phyloP scores from a whole-genome alignment of 2,797 vertebrate genomes.

The Lindbergichthys nudifrons region DNA sequence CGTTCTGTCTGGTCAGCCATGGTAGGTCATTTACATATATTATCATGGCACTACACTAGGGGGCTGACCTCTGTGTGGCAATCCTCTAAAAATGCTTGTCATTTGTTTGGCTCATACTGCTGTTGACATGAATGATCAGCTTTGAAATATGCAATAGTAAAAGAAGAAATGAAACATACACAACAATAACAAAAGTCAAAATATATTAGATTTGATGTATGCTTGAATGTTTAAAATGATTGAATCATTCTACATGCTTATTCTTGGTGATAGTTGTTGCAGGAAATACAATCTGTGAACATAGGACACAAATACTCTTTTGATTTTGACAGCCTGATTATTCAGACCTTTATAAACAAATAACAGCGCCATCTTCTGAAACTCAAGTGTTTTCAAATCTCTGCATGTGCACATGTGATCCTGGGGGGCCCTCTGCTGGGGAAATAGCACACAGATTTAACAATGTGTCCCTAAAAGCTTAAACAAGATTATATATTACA shows the following conservation, averaged over 20 bases:
- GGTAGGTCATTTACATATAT: conserved; percentile 80
- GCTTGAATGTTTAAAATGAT: neutral
- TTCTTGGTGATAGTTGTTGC: neutral
- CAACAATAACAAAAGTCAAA: conserved; percentile 8
- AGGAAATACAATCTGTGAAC: neutral
- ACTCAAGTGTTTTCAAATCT: neutral
- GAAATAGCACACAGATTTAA: neutral
- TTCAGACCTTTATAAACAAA: conserved; percentile 56
- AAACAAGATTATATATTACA: neutral
- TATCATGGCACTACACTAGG: conserved; percentile 73
- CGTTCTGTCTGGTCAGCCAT: conserved; percentile 80
- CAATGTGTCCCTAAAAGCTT: neutral
- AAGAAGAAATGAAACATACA: conserved; percentile 23
- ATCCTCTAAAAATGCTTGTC: conserved; percentile 30
- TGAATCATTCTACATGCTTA: neutral
- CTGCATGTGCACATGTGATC: neutral
- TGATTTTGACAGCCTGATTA: conserved; percentile 3
- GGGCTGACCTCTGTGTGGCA: conserved; percentile 65
- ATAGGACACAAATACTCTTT: neutral
- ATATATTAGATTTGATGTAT: neutral
- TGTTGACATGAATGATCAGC: conserved; percentile 12
- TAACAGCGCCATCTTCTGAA: conserved; percentile 66
- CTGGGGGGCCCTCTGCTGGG: conserved; percentile 59
- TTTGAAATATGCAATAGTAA: neutral
- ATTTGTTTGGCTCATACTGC: conserved; percentile 39